These are phyloP conservation scores for Dysdera silvatica DNA, from an alignment of 1,140 invertebrate genomes.

Conservation along the genomic window DNA sequence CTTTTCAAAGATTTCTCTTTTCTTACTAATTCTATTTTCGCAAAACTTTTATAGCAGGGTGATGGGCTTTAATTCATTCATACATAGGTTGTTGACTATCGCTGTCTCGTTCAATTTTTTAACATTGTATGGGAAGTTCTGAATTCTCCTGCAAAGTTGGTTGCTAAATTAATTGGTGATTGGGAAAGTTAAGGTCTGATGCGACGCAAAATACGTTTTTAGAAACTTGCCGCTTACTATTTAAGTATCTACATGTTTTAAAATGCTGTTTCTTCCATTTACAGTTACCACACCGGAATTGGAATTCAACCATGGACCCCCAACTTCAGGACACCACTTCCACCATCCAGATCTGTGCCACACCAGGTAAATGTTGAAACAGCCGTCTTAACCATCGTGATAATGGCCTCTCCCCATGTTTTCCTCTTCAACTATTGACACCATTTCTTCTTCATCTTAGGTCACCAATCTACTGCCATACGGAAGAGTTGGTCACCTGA, in stretches of 20 bases:
- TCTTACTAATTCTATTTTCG: too few species aligned
- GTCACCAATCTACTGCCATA: constrained; percentile 15
- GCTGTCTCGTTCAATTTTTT: too few species aligned
- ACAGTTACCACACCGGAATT: constrained; percentile 19
- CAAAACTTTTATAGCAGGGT: too few species aligned
- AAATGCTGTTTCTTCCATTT: not conserved
- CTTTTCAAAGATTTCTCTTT: too few species aligned
- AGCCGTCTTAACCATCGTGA: not conserved
- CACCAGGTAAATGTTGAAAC: constrained; percentile 12
- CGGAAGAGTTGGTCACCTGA: constrained; percentile 14
- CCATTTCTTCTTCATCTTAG: not conserved
- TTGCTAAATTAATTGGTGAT: not conserved
- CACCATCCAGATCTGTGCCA: constrained; percentile 18
- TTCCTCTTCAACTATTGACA: not conserved
- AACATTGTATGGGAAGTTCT: not conserved
- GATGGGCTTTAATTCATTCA: too few species aligned
- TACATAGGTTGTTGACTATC: too few species aligned
- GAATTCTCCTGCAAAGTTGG: not conserved
- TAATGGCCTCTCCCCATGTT: not conserved
- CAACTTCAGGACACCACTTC: too few species aligned
- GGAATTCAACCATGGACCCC: constrained; percentile 14
- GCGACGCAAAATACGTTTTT: too few species aligned
- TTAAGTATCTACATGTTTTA: not conserved
- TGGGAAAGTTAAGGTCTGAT: too few species aligned
- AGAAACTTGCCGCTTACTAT: not conserved